A percentile compares a stretch with the other conserved stretches of the same genome.
These are phyloP conservation scores for Chirona hameri DNA, from an alignment of 2,888 invertebrate genomes.

Conservation along the genomic window DNA sequence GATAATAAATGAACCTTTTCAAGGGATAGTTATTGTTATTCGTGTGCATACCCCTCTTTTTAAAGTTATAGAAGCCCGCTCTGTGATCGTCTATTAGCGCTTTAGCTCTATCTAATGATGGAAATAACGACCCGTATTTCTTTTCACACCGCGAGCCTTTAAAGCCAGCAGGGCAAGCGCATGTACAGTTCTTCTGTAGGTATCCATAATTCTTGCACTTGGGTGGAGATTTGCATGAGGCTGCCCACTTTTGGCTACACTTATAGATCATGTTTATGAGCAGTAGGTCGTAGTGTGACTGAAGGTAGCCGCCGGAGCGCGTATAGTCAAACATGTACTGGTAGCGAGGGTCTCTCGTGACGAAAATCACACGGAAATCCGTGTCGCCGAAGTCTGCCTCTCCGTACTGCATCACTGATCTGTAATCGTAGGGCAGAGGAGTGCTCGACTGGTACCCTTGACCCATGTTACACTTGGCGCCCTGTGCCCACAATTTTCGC, in stretches of 20 bases:
- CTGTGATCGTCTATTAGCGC: neutral
- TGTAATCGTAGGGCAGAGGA: neutral
- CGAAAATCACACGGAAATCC: neutral
- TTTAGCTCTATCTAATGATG: neutral
- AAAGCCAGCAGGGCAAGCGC: neutral
- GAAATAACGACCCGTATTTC: neutral
- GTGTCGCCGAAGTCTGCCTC: neutral
- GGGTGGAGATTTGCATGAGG: neutral
- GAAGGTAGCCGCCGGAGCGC: neutral
- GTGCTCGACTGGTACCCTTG: neutral
- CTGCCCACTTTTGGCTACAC: neutral
- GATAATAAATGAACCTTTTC: neutral
- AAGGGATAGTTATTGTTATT: neutral
- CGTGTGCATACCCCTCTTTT: neutral
- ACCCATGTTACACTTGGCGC: neutral
- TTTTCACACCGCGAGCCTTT: neutral
- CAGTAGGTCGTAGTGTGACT: neutral
- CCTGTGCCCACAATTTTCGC: neutral
- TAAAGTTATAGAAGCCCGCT: neutral
- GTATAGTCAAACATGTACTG: neutral
- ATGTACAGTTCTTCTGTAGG: neutral
- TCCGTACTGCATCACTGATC: neutral
- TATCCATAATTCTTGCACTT: neutral
- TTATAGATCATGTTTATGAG: neutral
- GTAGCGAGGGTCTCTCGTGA: neutral